Evolutionary conservation across 1,140 invertebrate species (phyloP).

Genomic region (Aphidius gifuensis): DNA sequence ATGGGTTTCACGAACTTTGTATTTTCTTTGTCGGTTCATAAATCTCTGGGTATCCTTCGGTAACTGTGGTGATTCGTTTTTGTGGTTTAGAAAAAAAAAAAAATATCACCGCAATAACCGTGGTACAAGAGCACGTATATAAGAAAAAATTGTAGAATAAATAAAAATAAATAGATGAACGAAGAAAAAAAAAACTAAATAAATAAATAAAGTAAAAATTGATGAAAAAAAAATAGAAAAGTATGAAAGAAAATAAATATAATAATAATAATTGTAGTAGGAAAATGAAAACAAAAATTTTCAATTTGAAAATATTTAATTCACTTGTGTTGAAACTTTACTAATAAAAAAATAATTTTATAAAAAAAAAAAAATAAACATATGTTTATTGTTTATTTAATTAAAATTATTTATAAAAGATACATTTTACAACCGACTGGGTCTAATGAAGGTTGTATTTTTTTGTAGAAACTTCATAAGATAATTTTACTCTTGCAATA

Average conservation of each 20-base stretch:
- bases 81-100: not conserved
- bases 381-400: too few species aligned
- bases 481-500: not conserved
- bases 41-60: conserved; percentile 22
- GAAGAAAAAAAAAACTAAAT: conserved; percentile 1
- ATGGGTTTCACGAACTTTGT: conserved; percentile 21
- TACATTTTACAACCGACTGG: too few species aligned
- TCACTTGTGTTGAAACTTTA: too few species aligned
- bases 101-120: conserved; percentile 17
- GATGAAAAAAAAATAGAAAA: not conserved
- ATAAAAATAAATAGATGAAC: not conserved
- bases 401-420: too few species aligned
- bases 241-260: not conserved
- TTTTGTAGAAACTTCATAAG: too few species aligned
- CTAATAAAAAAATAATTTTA: too few species aligned
- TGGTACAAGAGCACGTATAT: conserved; percentile 11
- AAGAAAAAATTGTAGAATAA: not conserved
- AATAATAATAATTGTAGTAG: too few species aligned
- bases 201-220: conserved; percentile 3
- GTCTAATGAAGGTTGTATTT: too few species aligned
- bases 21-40: conserved; percentile 20
- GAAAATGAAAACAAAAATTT: too few species aligned
- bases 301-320: too few species aligned
- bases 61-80: conserved; percentile 19
- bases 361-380: too few species aligned